Conservation (phyloP, 2,797 vertebrate genomes). For the Buphagus erythrorhynchus region DNA sequence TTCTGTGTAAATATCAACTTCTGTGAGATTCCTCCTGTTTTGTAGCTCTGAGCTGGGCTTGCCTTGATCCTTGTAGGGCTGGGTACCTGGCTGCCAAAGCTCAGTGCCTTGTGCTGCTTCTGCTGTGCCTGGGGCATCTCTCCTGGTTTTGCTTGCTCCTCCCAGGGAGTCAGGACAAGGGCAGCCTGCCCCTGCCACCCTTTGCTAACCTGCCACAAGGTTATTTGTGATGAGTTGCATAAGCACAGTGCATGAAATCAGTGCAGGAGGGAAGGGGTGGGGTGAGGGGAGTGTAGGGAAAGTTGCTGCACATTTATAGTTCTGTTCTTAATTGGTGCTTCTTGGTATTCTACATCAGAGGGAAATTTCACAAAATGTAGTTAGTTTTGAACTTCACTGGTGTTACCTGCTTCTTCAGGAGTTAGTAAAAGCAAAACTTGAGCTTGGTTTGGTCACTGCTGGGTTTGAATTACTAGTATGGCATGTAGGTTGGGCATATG, state of each 20-base stretch:
- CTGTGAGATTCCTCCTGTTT: background rate
- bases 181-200: background rate
- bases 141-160: background rate
- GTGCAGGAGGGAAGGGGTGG: background rate
- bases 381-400: background rate
- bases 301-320: background rate
- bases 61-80: background rate
- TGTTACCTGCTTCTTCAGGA: background rate
- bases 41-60: background rate
- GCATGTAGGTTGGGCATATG: background rate
- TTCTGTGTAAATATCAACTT: rapidly evolving
- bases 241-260: background rate
- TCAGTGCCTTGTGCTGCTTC: background rate
- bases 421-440: background rate
- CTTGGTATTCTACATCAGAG: background rate
- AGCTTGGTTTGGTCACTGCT: background rate
- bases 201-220: background rate
- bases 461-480: background rate
- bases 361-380: background rate
- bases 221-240: background rate
- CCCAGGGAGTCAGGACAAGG: background rate
- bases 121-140: background rate
- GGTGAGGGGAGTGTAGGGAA: rapidly evolving
- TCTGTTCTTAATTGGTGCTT: background rate
- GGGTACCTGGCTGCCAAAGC: background rate